Evolutionary conservation across 1,140 invertebrate genomes (phyloP).

Genomic region (Trichonephila clavata): DNA sequence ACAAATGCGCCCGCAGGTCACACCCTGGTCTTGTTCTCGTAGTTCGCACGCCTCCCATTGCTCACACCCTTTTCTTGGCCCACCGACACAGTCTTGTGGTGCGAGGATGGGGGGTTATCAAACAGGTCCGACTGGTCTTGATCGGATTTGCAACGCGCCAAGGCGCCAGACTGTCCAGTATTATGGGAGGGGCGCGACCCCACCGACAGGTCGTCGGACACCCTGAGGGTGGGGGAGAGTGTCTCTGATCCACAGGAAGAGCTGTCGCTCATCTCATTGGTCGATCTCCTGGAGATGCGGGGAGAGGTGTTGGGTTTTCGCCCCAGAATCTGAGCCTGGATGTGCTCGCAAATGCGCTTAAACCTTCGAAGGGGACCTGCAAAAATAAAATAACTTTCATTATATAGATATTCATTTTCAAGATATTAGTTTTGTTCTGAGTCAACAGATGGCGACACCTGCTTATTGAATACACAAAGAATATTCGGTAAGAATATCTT

Average conservation of each 20-base stretch:
- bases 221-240: constrained; percentile 82
- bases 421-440: no score
- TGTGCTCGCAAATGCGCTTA: constrained; percentile 96
- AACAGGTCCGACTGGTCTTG: constrained; percentile 77
- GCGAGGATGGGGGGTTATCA: constrained; percentile 54
- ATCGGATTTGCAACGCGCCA: constrained; percentile 78
- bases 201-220: constrained; percentile 77
- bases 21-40: constrained; percentile 55
- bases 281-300: constrained; percentile 84
- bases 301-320: constrained; percentile 84
- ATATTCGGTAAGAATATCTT: no score
- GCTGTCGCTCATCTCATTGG: constrained; percentile 87
- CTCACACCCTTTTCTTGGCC: constrained; percentile 33
- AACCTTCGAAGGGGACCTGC: constrained; percentile 96
- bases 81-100: constrained; percentile 19
- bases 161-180: constrained; percentile 41
- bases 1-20: not conserved
- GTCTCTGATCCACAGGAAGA: constrained; percentile 91
- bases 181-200: not conserved
- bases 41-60: constrained; percentile 54
- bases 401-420: no score
- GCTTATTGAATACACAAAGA: no score
- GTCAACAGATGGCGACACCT: no score
- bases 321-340: constrained; percentile 92
- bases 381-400: not conserved